Conservation (phyloP, 2,797 vertebrate genomes). For the Clarias platycephalus region DNA sequence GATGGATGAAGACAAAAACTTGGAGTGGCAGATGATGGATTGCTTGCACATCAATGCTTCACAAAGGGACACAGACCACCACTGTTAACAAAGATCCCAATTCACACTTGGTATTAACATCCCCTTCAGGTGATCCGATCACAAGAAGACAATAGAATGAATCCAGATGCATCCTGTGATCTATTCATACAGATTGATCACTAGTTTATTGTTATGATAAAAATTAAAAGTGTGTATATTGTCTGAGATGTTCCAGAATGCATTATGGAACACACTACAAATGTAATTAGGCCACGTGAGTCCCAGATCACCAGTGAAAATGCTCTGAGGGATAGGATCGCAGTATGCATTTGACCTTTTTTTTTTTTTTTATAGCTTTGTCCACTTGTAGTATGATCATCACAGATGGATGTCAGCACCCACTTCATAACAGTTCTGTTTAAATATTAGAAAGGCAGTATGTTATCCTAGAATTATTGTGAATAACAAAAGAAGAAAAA, state of each 20-base stretch:
- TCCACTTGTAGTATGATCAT: not conserved
- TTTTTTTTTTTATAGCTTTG: not conserved
- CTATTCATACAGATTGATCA: not conserved
- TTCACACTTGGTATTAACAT: not conserved
- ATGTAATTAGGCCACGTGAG: not conserved
- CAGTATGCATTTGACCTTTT: not conserved
- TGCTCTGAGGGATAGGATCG: not conserved
- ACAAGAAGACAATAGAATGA: not conserved
- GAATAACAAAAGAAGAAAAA: not conserved
- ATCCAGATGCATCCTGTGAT: not conserved
- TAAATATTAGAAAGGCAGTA: not conserved
- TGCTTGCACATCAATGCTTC: not conserved
- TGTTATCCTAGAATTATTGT: not conserved
- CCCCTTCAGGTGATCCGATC: not conserved
- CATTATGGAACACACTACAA: not conserved
- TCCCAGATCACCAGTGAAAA: not conserved
- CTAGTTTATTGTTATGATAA: not conserved
- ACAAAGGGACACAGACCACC: not conserved
- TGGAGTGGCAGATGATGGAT: not conserved
- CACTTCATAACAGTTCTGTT: not conserved
- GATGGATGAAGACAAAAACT: conserved; percentile 2
- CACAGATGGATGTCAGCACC: not conserved
- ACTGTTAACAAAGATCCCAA: not conserved
- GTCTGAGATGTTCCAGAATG: too few relatives aligned
- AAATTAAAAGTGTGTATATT: not conserved